These are phyloP conservation scores for Sturmia bella DNA, from an alignment of 2,888 invertebrate species.

Conservation along the genomic window DNA sequence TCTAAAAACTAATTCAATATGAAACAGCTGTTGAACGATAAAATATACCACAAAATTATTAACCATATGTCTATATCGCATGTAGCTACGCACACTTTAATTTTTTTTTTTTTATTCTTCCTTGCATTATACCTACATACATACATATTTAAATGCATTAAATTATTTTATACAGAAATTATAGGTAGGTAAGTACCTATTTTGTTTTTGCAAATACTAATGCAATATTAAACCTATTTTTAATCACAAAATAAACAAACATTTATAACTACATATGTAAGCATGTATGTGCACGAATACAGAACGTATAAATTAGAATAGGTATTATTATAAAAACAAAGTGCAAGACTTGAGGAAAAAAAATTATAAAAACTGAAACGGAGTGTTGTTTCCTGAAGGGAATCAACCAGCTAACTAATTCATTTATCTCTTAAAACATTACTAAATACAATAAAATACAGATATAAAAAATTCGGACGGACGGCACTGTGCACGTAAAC, in stretches of 20 bases:
- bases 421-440: conserved; percentile 44
- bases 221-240: neutral
- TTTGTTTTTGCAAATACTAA: neutral
- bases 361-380: conserved; percentile 1
- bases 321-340: neutral
- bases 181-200: too few species aligned
- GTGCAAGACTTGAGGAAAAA: neutral
- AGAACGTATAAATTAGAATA: neutral
- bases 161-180: neutral
- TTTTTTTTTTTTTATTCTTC: conserved; percentile 3
- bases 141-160: too few species aligned
- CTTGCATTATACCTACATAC: too few species aligned
- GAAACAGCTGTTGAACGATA: conserved; percentile 38
- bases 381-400: conserved; percentile 16
- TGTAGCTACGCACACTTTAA: neutral
- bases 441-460: conserved; percentile 40
- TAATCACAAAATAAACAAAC: conserved; percentile 31
- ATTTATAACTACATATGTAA: neutral
- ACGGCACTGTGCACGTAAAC: conserved; percentile 7
- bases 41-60: neutral
- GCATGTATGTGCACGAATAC: neutral
- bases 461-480: neutral
- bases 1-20: neutral
- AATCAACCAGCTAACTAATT: conserved; percentile 49
- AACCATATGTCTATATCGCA: neutral